A percentile compares a stretch with the other conserved stretches of the same genome.
phyloP scores from a whole-genome alignment of 92 coral and sea anemone genomes.

The Bergia puertoricense region DNA sequence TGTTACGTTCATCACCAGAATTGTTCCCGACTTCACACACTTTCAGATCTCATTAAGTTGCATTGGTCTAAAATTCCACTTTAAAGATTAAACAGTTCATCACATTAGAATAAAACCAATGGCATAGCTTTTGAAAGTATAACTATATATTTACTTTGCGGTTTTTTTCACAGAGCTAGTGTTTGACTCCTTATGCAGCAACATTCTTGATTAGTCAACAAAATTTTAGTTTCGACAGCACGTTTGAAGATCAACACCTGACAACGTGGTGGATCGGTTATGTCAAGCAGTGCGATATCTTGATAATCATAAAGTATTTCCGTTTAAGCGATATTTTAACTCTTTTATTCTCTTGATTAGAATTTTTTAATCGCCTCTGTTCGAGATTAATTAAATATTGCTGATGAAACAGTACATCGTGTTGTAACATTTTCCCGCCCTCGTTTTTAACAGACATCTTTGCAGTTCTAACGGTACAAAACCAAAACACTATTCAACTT shows the following conservation, averaged over 20 bases:
- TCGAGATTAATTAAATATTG: not conserved
- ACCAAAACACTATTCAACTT: not conserved
- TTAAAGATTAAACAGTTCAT: not conserved
- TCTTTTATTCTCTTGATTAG: too few species aligned
- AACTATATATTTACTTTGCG: not conserved
- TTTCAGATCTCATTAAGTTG: not conserved
- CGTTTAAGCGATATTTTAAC: not conserved
- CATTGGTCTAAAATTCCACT: not conserved
- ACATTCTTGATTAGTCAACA: not conserved
- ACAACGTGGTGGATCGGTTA: not conserved
- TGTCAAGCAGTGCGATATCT: not conserved
- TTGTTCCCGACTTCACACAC: not conserved
- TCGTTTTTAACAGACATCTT: not conserved
- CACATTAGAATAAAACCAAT: not conserved
- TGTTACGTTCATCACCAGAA: not conserved
- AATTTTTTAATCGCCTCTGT: not conserved
- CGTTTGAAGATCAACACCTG: not conserved
- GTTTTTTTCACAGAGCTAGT: not conserved
- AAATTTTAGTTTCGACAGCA: not conserved
- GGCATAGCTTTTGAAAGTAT: not conserved
- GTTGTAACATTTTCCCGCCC: not conserved
- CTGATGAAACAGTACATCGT: not conserved
- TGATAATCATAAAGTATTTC: not conserved
- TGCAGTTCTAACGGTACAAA: not conserved
- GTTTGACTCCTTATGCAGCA: not conserved